These are phyloP conservation scores for Tupiocoris notatus DNA, from an alignment of 2,888 invertebrate species.

Conservation along the genomic window DNA sequence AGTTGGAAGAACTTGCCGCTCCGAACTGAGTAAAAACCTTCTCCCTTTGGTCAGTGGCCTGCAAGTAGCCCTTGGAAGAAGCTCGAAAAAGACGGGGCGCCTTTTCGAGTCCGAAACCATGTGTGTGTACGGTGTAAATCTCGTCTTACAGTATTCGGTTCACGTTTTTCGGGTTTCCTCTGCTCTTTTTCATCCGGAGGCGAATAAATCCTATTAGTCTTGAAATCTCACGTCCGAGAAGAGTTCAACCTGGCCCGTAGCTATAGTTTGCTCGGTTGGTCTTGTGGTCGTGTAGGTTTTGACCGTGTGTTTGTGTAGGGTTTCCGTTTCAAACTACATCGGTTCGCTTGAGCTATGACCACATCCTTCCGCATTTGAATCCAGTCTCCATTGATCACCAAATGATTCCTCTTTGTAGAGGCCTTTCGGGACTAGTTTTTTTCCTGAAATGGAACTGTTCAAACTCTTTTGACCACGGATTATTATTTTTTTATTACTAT, in stretches of 20 bases:
- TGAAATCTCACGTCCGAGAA: neutral
- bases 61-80: neutral
- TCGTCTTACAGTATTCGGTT: neutral
- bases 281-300: too few species aligned
- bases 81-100: neutral
- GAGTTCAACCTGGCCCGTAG: neutral
- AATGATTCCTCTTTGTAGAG: too few species aligned
- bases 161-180: neutral
- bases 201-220: neutral
- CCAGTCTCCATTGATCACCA: too few species aligned
- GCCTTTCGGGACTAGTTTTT: too few species aligned
- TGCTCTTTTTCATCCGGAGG: neutral
- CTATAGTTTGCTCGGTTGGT: neutral
- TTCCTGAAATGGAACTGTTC: too few species aligned
- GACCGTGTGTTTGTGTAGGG: neutral
- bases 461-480: too few species aligned
- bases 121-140: neutral
- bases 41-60: neutral
- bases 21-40: too few species aligned
- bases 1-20: neutral
- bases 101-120: neutral
- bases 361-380: neutral
- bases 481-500: too few species aligned
- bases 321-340: neutral
- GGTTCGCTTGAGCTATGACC: neutral